These are phyloP conservation scores for Sesia bembeciformis DNA, from an alignment of 2,888 invertebrate genomes.

Conservation along the genomic window DNA sequence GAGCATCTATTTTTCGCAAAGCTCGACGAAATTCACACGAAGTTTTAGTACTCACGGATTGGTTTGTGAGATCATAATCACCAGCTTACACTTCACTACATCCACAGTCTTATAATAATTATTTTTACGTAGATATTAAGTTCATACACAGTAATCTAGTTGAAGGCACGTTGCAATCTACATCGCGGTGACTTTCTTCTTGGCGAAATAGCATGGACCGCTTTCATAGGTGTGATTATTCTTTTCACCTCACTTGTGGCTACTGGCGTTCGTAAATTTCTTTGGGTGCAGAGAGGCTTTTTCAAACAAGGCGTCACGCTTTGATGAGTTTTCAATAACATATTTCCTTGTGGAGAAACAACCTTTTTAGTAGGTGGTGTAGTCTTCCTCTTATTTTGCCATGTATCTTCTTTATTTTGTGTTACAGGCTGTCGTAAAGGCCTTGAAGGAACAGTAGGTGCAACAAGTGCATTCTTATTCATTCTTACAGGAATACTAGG, in stretches of 20 bases:
- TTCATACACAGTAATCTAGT: not conserved
- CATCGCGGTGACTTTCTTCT: constrained; percentile 57
- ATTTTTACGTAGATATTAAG: too few relatives aligned
- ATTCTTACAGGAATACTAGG: constrained; percentile 25
- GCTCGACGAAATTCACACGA: too few relatives aligned
- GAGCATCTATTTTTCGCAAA: too few relatives aligned
- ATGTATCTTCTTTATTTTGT: constrained; percentile 33
- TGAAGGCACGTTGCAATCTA: constrained; percentile 22
- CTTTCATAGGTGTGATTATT: constrained; percentile 75
- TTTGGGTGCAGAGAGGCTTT: constrained; percentile 73
- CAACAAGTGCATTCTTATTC: constrained; percentile 17
- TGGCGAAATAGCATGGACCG: constrained; percentile 51
- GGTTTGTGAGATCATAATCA: too few relatives aligned
- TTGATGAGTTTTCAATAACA: constrained; percentile 31
- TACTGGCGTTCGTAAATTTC: constrained; percentile 64
- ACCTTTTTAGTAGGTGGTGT: constrained; percentile 44
- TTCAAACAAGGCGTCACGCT: constrained; percentile 75
- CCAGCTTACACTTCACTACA: too few relatives aligned
- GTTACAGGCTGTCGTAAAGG: constrained; percentile 17
- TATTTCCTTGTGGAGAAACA: constrained; percentile 39
- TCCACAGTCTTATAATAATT: too few relatives aligned
- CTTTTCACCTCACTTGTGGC: constrained; percentile 51
- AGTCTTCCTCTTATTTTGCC: constrained; percentile 36
- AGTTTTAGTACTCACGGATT: too few relatives aligned
- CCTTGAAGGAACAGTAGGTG: constrained; percentile 19